Base-by-base conservation (phyloP, 2,797 vertebrate species). In the Ctenochaetus hawaiiensis region DNA sequence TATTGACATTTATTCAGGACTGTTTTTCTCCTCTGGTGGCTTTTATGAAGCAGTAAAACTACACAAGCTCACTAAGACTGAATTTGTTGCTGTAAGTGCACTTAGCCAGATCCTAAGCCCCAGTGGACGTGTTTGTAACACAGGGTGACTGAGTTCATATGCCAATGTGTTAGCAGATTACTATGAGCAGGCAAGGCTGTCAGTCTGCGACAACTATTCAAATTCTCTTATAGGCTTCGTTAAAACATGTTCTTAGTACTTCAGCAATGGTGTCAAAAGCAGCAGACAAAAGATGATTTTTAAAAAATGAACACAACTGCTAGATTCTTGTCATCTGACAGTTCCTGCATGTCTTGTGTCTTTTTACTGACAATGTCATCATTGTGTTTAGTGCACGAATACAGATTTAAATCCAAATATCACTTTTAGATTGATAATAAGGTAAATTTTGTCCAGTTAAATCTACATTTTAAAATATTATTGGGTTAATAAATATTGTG, bases 121-220 rank as follows among this genome's bases (percentile, higher is more conserved):
- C 61, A 47, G 62, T 65, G 44, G 81, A 75, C 12, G 43, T 61
- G 80, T 72, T 59, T 76, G 66, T 87, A 85, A 77, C 67, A 13
- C 61, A 41, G 80, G 88, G 87, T 91, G 69, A 89, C 68, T 80
- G 88, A 85, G 90, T 92, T 89, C 84, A 87, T 80, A 79, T 52
- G 37, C 69, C 62, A 75, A 48, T 77, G 69, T 75, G 41, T 77
- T 83, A 81, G 83, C 75, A 87, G 86, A 91, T 87, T 91, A 91
- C 49, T 60, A 49, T 14, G 41, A 73, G 61, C 56, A 48, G 64
- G 51, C 11, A 0, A 59, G 49, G 53, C 72, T 71, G 68, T 72
- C 70, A 77, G 60, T 77, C 74, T 81, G 73, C 23, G 6, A 34
- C 47, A 67, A 45, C 43, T 61, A 63, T 44, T 74, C 45, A 56